Base-by-base conservation (phyloP, 2,113 vertebrate species). In the Epinephelus fuscoguttatus region DNA sequence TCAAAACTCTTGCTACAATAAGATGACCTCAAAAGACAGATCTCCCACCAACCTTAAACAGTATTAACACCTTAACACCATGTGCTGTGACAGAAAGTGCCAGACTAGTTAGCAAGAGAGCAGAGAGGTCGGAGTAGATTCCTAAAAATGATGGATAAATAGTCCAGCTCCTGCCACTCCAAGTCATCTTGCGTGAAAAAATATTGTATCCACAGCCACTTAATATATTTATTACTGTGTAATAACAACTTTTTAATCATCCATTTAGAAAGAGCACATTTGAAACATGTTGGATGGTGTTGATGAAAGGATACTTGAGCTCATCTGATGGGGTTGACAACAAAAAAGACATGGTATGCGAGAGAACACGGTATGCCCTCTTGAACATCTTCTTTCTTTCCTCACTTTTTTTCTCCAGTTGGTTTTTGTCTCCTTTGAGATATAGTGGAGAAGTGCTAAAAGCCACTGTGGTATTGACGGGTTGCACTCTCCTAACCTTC, bases 401-500 rank as follows among this genome's bases (percentile, higher is more conserved):
- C 23, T 75, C 77, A 27, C 86, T 70, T 53, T 90, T 72, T 75
- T 18, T 68, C 27, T 76, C n/a, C 45, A 8, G 9, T 55, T 70
- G 2, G 6, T 66, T 64, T 68, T 71, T n/a, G 52, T 70, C 60
- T 71, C 89, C 84, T 71, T 70, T 47, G 86, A 80, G 84, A 75
- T 6, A 84, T 68, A 10, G 50, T 5, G 23, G 59, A 57, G 62
- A 90, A 69, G 89, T 76, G 91, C 91, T 93, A 93, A 93, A 94
- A 94, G 90, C 90, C 40, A 64, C 50, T 5, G 68, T 62, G 79
- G 80, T 70, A 84, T 64, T 84, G 61, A 74, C 15, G 17, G 52
- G 53, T 61, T 50, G 63, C 64, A 70, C 80, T 83, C 27, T 82
- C 67, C 68, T 23, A 52, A 75, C 57, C 47, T 18, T 75, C 84